Conservation (phyloP, 2,797 vertebrate species). For the Staurois parvus region DNA sequence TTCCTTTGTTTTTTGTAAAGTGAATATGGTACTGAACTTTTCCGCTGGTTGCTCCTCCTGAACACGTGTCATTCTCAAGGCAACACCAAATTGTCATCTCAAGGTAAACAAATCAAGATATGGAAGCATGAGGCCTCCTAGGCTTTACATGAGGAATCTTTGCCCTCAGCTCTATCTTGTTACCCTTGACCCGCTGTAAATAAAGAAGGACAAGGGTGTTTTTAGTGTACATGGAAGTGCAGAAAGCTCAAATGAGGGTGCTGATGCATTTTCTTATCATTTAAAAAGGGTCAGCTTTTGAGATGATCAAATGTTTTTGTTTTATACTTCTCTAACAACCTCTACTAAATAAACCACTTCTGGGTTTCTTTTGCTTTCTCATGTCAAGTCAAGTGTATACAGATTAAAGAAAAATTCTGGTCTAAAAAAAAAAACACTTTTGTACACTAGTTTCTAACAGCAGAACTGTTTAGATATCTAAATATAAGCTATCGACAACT, state of each 20-base stretch:
- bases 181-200: slow-evolving; percentile 34
- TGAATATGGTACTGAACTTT: slow-evolving; percentile 60
- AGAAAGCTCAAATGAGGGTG: background rate
- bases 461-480: too few relatives aligned
- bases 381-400: too few relatives aligned
- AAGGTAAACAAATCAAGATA: slow-evolving; percentile 64
- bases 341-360: background rate
- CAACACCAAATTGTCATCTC: slow-evolving; percentile 43
- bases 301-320: background rate
- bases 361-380: too few relatives aligned
- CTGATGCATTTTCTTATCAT: background rate
- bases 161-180: slow-evolving; percentile 9
- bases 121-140: background rate
- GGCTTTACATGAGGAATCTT: slow-evolving; percentile 5
- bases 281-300: background rate
- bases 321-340: background rate
- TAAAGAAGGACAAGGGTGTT: slow-evolving; percentile 9
- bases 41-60: slow-evolving; percentile 42
- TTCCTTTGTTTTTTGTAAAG: slow-evolving; percentile 48
- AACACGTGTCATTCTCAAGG: slow-evolving; percentile 55
- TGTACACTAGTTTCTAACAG: too few relatives aligned
- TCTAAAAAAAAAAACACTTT: too few relatives aligned
- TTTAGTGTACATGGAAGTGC: slow-evolving; percentile 2
- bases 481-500: too few relatives aligned
- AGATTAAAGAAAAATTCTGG: too few relatives aligned